These are phyloP conservation scores for Eulemur rubriventer DNA, from an alignment of 2,797 vertebrate genomes.

Conservation along the genomic window DNA sequence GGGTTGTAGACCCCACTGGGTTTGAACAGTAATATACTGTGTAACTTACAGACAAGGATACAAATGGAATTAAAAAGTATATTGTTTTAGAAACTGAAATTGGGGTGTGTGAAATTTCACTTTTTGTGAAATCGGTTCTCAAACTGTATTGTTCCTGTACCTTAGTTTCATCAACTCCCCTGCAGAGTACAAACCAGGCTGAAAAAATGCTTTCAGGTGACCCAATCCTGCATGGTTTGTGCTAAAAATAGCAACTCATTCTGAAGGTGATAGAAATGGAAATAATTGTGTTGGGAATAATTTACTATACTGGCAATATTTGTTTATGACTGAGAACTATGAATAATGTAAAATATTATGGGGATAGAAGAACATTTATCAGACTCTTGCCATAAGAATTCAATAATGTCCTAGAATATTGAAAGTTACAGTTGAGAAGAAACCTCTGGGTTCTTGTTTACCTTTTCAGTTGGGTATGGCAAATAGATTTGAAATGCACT, in stretches of 20 bases:
- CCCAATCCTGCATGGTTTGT: conserved; percentile 24
- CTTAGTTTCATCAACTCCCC: conserved; percentile 41
- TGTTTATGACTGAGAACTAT: conserved; percentile 54
- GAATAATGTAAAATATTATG: conserved; percentile 34
- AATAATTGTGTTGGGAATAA: conserved; percentile 38
- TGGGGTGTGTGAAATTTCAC: conserved; percentile 40
- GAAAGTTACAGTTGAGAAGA: conserved; percentile 76
- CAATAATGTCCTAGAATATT: conserved; percentile 48
- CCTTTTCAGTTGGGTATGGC: conserved; percentile 41
- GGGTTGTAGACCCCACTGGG: conserved; percentile 39
- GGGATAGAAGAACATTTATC: conserved; percentile 31
- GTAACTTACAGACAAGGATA: conserved; percentile 60
- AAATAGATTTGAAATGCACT: conserved; percentile 80
- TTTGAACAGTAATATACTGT: conserved; percentile 71
- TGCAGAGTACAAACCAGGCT: conserved; percentile 49
- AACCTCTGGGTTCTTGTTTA: conserved; percentile 83
- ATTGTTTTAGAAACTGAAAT: conserved; percentile 64
- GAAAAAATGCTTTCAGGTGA: conserved; percentile 38
- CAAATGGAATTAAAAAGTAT: conserved; percentile 67
- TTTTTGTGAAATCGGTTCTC: conserved; percentile 59
- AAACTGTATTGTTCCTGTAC: conserved; percentile 34
- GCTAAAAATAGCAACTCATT: conserved; percentile 52
- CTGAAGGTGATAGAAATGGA: conserved; percentile 32
- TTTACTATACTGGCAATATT: conserved; percentile 4
- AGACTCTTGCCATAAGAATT: conserved; percentile 69